phyloP scores from a whole-genome alignment of 2,888 invertebrate species.

The Ashinkailepas kermadecensis region DNA sequence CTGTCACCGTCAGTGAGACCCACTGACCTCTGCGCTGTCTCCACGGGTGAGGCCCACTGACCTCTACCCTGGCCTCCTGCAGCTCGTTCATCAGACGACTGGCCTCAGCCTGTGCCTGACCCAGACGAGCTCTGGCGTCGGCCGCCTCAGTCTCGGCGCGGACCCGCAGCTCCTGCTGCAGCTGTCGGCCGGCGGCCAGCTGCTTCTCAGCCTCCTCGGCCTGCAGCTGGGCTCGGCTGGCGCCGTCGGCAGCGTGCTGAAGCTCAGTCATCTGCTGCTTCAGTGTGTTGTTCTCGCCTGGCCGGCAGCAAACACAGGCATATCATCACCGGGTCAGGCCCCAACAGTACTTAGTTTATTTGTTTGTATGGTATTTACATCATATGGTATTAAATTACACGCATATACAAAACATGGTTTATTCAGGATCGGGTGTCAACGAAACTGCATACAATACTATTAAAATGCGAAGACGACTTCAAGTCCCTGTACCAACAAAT shows the following conservation, averaged over 20 bases:
- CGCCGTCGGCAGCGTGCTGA: constrained; percentile 1
- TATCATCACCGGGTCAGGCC: no score
- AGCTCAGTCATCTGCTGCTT: constrained; percentile 20
- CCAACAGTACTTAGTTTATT: no score
- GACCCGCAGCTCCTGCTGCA: not conserved
- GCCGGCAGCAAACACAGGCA: no score
- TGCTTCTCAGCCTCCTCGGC: not conserved
- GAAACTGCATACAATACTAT: no score
- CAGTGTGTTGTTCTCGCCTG: constrained; percentile 15
- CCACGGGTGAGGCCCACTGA: not conserved
- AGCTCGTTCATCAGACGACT: constrained; percentile 8
- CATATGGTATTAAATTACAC: no score
- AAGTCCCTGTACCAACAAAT: no score
- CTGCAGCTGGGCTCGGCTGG: not conserved
- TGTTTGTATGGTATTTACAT: no score
- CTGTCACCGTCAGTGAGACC: no score
- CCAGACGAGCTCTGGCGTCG: not conserved
- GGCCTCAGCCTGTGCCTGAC: not conserved
- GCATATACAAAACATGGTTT: no score
- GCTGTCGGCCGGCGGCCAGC: not conserved
- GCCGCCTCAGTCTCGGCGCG: not conserved
- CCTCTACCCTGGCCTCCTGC: constrained; percentile 10
- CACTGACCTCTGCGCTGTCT: no score
- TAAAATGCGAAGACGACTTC: no score
- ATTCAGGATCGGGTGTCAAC: no score